Evolutionary conservation across 2,888 invertebrate species (phyloP).

Genomic region (Liodrosophila aerea): DNA sequence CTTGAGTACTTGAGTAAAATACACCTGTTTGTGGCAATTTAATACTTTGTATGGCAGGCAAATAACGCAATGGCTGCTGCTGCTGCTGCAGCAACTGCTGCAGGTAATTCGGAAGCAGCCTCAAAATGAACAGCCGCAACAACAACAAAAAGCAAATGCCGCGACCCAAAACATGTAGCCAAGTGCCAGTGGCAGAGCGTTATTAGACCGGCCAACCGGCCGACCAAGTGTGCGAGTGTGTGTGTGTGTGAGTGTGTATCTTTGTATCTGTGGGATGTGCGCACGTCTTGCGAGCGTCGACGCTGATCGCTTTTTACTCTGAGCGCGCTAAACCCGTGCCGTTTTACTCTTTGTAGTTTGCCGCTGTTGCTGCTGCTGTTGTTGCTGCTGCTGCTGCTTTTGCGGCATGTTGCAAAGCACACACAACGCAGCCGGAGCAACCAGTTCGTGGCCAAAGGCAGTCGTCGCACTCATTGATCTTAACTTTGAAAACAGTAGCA

Average conservation of each 20-base stretch:
- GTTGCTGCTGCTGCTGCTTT: constrained; percentile 27
- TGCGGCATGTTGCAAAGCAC: constrained; percentile 81
- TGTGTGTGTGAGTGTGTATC: constrained; percentile 35
- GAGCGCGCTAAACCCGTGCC: constrained; percentile 82
- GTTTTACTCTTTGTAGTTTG: constrained; percentile 80
- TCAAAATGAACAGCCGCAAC: constrained; percentile 62
- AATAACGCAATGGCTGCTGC: constrained; percentile 57
- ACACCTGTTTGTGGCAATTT: constrained; percentile 76
- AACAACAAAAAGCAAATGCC: constrained; percentile 58
- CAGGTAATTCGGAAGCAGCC: constrained; percentile 81
- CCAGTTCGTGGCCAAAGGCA: constrained; percentile 51
- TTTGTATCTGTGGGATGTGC: constrained; percentile 61
- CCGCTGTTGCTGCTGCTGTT: constrained; percentile 47
- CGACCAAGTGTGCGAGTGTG: constrained; percentile 14
- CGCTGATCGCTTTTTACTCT: constrained; percentile 78
- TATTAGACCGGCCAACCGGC: constrained; percentile 64
- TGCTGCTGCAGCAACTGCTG: constrained; percentile 27
- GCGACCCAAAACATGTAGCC: constrained; percentile 70
- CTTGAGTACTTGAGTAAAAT: constrained; percentile 59
- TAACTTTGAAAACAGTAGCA: constrained; percentile 80
- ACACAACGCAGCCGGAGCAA: constrained; percentile 36
- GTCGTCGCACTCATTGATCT: constrained; percentile 77
- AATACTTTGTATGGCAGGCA: constrained; percentile 74
- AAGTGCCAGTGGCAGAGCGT: constrained; percentile 56
- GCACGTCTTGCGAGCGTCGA: constrained; percentile 60